phyloP scores from a whole-genome alignment of 2,113 vertebrate genomes.

The Aegithalos caudatus region DNA sequence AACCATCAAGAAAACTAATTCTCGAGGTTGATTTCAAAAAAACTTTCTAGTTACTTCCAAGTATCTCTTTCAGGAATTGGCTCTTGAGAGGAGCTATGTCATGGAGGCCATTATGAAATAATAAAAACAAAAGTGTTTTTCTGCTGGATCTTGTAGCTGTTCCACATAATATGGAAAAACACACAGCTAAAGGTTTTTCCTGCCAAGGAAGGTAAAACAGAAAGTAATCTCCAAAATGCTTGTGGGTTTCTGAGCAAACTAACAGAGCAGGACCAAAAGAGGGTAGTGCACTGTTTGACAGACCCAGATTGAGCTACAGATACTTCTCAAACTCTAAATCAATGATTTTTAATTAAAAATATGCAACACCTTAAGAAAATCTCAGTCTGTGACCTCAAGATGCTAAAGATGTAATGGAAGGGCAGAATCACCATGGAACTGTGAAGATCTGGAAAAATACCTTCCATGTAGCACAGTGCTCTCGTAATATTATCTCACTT shows the following conservation, averaged over 20 bases:
- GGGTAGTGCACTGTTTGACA: neutral
- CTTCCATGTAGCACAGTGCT: neutral
- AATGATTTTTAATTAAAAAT: neutral
- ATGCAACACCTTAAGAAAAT: neutral
- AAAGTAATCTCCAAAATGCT: neutral
- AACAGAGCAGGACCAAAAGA: neutral
- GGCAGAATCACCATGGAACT: neutral
- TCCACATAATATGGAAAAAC: neutral
- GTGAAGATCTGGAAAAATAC: neutral
- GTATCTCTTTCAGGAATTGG: neutral
- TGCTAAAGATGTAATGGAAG: neutral
- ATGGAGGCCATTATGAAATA: neutral
- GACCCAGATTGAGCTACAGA: neutral
- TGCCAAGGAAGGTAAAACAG: neutral
- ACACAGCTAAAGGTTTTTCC: neutral
- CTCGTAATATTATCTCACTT: neutral
- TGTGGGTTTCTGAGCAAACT: neutral
- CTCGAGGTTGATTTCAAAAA: neutral
- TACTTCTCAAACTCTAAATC: neutral
- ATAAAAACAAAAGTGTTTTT: neutral
- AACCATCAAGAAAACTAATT: neutral
- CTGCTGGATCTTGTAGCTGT: neutral
- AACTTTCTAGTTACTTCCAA: neutral
- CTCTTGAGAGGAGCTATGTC: neutral
- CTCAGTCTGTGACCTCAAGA: neutral